phyloP scores from a whole-genome alignment of 2,888 invertebrate species.

The Bugulina stolonifera region DNA sequence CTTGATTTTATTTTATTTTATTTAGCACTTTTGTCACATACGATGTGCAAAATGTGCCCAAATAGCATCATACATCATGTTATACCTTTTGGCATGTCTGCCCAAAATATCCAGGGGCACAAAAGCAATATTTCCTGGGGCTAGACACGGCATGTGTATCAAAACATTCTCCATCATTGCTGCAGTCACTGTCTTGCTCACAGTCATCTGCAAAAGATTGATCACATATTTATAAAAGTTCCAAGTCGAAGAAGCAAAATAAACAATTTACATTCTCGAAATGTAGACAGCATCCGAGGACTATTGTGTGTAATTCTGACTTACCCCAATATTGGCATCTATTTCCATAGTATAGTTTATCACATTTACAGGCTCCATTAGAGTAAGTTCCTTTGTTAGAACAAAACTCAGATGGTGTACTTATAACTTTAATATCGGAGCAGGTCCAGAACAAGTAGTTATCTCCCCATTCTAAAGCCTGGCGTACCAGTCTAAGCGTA shows the following conservation, averaged over 20 bases:
- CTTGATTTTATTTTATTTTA: too few species aligned
- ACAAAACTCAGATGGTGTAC: slow-evolving; percentile 56
- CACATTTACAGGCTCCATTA: slow-evolving; percentile 49
- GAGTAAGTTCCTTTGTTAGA: slow-evolving; percentile 66
- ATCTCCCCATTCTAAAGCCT: slow-evolving; percentile 83
- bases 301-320: too few species aligned
- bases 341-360: slow-evolving; percentile 66
- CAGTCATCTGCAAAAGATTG: slow-evolving; percentile 66
- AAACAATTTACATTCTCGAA: too few species aligned
- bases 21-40: too few species aligned
- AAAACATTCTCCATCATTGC: slow-evolving; percentile 72
- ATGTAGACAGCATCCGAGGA: too few species aligned
- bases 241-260: too few species aligned
- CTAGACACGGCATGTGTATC: slow-evolving; percentile 73
- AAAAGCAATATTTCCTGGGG: slow-evolving; percentile 80
- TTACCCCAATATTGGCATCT: slow-evolving; percentile 69
- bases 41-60: too few species aligned
- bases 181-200: slow-evolving; percentile 75
- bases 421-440: slow-evolving; percentile 78
- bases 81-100: slow-evolving; percentile 75
- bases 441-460: slow-evolving; percentile 90
- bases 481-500: slow-evolving; percentile 77
- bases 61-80: too few species aligned
- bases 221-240: too few species aligned
- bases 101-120: slow-evolving; percentile 82